These are phyloP conservation scores for Acanthopleura granulata DNA, from an alignment of 2,888 invertebrate species.

Conservation along the genomic window DNA sequence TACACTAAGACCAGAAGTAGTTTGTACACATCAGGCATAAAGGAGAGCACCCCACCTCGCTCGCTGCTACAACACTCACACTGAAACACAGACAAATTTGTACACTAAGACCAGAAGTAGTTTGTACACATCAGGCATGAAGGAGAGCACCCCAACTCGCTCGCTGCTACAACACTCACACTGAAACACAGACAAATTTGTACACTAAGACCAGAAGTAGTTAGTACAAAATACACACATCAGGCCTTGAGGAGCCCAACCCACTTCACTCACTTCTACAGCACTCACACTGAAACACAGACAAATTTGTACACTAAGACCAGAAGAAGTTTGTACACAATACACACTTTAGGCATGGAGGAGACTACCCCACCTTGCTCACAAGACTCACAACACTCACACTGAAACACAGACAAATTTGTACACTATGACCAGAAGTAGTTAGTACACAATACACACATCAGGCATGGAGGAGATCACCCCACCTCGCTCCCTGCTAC, in stretches of 20 bases:
- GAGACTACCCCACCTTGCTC: slow-evolving; percentile 75
- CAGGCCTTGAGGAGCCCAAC: neutral
- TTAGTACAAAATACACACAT: neutral
- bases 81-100: too few species aligned
- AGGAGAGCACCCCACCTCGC: neutral
- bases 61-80: neutral
- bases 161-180: slow-evolving; percentile 83
- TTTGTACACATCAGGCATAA: neutral
- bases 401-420: too few species aligned
- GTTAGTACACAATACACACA: neutral
- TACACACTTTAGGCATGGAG: slow-evolving; percentile 85
- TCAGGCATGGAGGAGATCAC: neutral
- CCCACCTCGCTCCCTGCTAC: neutral
- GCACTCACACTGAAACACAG: neutral
- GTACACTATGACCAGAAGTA: too few species aligned
- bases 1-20: too few species aligned
- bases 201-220: too few species aligned
- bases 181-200: too few species aligned
- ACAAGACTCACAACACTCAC: slow-evolving; percentile 81
- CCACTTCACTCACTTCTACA: neutral
- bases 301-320: too few species aligned
- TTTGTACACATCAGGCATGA: slow-evolving; percentile 87
- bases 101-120: too few species aligned
- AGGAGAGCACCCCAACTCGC: slow-evolving; percentile 75
- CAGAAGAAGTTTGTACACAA: slow-evolving; percentile 81